Percentiles rank a stretch among this genome's conserved stretches.
phyloP scores from a whole-genome alignment of 2,113 vertebrate species.

The Tachysurus vachellii region DNA sequence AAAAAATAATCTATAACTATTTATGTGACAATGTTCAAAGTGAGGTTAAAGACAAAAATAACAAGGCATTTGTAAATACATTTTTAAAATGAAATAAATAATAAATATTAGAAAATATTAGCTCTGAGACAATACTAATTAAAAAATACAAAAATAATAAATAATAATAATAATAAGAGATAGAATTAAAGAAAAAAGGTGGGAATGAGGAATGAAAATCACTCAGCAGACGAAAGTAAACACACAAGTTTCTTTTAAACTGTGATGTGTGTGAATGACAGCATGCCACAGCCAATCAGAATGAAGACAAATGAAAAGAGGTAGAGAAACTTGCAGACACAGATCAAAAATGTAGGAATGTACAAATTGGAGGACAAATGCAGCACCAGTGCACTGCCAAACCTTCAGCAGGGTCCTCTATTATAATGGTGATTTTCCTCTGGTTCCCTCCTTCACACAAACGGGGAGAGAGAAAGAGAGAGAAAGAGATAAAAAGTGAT shows the following conservation, averaged over 20 bases:
- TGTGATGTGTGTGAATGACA: background rate
- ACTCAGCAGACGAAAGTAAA: background rate
- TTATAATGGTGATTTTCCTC: conserved; percentile 98
- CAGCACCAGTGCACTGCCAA: conserved; percentile 74
- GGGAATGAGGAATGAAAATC: background rate
- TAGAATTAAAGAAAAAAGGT: background rate
- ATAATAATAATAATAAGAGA: background rate
- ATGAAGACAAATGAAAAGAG: background rate
- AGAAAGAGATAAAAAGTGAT: conserved; percentile 47
- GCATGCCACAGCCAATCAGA: conserved; percentile 2
- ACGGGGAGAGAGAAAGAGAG: conserved; percentile 54
- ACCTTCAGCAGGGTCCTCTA: conserved; percentile 98
- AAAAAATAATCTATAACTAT: background rate
- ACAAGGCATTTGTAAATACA: too few species aligned
- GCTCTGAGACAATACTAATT: background rate
- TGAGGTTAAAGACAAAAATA: background rate
- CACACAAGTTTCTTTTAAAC: background rate
- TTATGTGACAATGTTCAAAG: background rate
- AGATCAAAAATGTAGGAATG: conserved; percentile 7
- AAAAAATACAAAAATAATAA: conserved; percentile 1
- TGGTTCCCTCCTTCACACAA: conserved; percentile 78
- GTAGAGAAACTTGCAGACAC: background rate
- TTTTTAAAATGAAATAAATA: background rate
- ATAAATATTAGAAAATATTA: background rate
- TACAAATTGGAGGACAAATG: conserved; percentile 59